These are phyloP conservation scores for Caenorhabditis inopinata DNA, from an alignment of 1,140 invertebrate species.

Conservation along the genomic window DNA sequence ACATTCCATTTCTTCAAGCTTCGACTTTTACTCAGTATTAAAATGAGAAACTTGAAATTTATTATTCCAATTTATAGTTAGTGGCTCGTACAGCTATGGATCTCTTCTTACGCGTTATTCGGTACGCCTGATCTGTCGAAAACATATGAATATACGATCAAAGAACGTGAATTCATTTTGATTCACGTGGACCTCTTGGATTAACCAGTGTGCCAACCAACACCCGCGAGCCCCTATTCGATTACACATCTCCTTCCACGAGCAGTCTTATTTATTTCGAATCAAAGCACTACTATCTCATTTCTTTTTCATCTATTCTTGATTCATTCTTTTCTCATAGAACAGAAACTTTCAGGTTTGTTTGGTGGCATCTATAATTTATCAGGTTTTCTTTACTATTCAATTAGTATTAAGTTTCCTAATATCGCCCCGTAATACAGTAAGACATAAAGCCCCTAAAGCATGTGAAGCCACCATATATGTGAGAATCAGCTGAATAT, in stretches of 20 bases:
- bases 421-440: neutral
- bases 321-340: neutral
- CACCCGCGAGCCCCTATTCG: constrained; percentile 15
- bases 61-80: neutral
- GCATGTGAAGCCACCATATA: too few relatives aligned
- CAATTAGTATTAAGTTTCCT: neutral
- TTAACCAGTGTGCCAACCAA: constrained; percentile 18
- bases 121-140: constrained; percentile 9
- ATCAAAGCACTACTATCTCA: neutral
- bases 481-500: too few relatives aligned
- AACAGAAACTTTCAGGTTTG: neutral
- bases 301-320: neutral
- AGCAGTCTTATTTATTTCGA: neutral
- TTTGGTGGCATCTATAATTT: constrained; percentile 12
- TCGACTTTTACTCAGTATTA: neutral
- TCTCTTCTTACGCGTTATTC: neutral
- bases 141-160: neutral
- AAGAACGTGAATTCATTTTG: constrained; percentile 17
- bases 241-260: neutral
- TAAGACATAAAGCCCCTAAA: too few relatives aligned
- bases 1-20: too few relatives aligned
- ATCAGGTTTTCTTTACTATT: neutral
- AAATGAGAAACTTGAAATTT: neutral
- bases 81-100: neutral
- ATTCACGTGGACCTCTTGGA: constrained; percentile 24